Evolutionary conservation across 2,113 vertebrate genomes (phyloP).

Genomic region (Genyomyrus donnyi): DNA sequence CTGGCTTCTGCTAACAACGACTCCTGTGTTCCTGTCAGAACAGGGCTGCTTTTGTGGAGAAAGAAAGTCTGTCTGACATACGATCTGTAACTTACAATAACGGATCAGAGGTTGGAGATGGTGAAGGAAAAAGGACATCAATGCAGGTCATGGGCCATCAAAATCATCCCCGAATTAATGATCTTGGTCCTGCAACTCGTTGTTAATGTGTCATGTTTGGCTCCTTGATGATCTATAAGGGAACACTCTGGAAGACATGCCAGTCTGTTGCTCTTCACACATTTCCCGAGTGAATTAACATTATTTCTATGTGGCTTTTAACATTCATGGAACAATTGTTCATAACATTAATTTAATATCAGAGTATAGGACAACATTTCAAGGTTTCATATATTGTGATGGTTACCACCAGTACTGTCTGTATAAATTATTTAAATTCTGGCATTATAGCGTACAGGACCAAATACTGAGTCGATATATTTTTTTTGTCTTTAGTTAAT

Average conservation of each 20-base stretch:
- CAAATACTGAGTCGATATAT: background rate
- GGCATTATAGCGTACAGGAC: background rate
- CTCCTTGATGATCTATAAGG: background rate
- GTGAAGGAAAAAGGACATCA: background rate
- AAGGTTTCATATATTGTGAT: background rate
- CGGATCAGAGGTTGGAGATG: background rate
- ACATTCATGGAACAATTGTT: background rate
- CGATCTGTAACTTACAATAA: background rate
- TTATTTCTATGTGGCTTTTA: background rate
- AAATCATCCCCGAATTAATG: background rate
- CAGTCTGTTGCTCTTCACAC: background rate
- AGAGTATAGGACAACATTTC: background rate
- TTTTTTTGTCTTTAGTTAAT: background rate
- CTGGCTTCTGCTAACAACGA: background rate
- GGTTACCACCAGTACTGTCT: background rate
- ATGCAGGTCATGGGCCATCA: background rate
- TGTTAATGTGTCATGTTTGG: background rate
- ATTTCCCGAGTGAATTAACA: background rate
- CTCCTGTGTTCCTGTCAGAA: background rate
- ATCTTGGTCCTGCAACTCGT: background rate
- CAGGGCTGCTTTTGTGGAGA: background rate
- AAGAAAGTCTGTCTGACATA: background rate
- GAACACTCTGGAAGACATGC: background rate
- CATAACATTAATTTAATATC: background rate
- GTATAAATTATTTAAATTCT: background rate